phyloP scores from a whole-genome alignment of 2,797 vertebrate species.

The Nyctalus aviator region DNA sequence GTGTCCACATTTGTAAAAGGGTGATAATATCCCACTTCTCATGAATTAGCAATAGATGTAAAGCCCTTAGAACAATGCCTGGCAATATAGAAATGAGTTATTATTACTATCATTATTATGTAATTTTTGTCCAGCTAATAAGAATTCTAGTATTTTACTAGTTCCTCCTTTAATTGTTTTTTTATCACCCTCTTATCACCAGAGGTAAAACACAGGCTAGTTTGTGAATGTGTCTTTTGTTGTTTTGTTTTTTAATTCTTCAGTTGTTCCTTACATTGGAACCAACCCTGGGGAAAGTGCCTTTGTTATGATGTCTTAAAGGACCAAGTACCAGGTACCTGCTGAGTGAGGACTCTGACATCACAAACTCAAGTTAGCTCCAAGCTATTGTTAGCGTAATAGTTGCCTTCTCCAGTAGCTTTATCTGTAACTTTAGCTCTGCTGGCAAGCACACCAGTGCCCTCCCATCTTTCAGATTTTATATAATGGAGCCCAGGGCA shows the following conservation, averaged over 20 bases:
- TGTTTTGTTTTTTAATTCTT: background rate
- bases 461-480: slow-evolving; percentile 30
- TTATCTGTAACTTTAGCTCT: background rate
- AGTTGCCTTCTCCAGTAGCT: background rate
- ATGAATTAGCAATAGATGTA: background rate
- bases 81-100: background rate
- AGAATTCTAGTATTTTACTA: background rate
- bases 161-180: background rate
- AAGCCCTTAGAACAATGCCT: background rate
- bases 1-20: background rate
- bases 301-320: slow-evolving; percentile 2
- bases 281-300: background rate
- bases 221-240: background rate
- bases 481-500: background rate
- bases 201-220: background rate
- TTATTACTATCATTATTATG: background rate
- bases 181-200: background rate
- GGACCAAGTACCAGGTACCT: background rate
- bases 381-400: background rate
- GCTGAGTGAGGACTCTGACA: background rate
- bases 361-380: background rate
- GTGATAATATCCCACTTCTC: background rate
- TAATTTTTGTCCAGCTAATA: background rate
- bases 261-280: background rate
- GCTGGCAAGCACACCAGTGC: background rate